Evolutionary conservation across 2,113 vertebrate genomes (phyloP).

Genomic region (Phyllostomus hastatus): DNA sequence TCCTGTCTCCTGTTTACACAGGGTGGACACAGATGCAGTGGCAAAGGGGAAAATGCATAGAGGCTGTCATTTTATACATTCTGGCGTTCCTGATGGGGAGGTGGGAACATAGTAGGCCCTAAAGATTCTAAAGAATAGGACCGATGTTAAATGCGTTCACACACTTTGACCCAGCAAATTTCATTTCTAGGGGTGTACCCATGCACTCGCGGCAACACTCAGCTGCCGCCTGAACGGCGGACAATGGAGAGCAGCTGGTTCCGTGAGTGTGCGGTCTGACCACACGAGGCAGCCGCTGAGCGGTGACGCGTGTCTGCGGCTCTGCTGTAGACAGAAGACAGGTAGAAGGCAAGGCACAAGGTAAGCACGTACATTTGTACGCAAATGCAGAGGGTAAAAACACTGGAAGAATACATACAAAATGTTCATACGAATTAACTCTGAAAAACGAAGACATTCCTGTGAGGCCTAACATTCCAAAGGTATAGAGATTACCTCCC

Average conservation of each 20-base stretch:
- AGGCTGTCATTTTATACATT: background rate
- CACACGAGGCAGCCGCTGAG: background rate
- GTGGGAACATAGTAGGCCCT: background rate
- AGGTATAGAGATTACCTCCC: background rate
- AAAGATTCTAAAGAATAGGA: background rate
- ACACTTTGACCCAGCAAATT: background rate
- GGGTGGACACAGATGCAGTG: background rate
- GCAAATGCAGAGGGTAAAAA: background rate
- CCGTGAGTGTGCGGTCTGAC: background rate
- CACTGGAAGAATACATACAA: background rate
- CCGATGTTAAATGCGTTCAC: background rate
- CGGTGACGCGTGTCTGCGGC: accelerated
- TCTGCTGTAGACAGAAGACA: background rate
- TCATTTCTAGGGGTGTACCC: background rate
- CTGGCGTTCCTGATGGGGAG: background rate
- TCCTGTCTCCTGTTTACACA: background rate
- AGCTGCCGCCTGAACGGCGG: background rate
- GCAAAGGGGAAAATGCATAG: background rate
- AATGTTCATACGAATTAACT: background rate
- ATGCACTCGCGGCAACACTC: no score
- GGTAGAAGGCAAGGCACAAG: background rate
- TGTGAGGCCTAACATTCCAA: background rate
- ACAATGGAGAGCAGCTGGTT: background rate
- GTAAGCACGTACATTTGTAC: no score
- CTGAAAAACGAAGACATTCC: background rate